Evolutionary conservation across 2,888 invertebrate species (phyloP), one percentile per base, ranked within the genome.

Genomic region (Zootermopsis nevadensis): DNA sequence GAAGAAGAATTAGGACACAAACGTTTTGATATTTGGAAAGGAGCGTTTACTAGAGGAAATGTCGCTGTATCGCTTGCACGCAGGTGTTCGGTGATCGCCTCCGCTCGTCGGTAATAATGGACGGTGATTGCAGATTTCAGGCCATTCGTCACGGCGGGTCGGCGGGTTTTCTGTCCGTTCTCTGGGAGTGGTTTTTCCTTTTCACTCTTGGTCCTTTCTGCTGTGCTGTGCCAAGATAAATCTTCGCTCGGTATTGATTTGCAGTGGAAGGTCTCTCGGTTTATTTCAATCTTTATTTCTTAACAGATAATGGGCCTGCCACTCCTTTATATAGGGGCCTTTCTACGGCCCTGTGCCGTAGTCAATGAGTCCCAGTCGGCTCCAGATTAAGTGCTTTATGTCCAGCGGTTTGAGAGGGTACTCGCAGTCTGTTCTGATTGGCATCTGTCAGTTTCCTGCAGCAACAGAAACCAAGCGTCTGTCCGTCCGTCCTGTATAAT

Each of bases 231-330:
- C 69, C 15, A 69, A 33, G 69, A 69, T 33, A 33, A 33, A 33
- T 69, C 69, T 69, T 69, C 69, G 15, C 33, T 69, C 8, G 33
- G 69, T 33, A 33, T 33, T 69, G 69, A 69, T 69, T 69, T 33
- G 10, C 69, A 31, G 2, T 69, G 31, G 0, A 19, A 69, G 33
- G 69, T 27, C 69, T 60, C 27, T 60, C 7, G n/a, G 60, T 69
- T 69, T 69, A 69, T 15, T 69, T 10, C 33, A 69, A 69, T 69
- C 69, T 69, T 33, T 69, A 69, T 69, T 69, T 19, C 31, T 69
- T 33, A 33, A 22, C 33, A 69, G 69, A 69, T 69, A 33, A 69
- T 33, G 69, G 69, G 24, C 69, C 69, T 33, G 69, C 69, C 69
- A 69, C 33, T 69, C 69, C 60, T n/a, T 6, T 6, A 0, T 33